phyloP scores from a whole-genome alignment of 2,113 vertebrate species.

The Austrofundulus limnaeus region DNA sequence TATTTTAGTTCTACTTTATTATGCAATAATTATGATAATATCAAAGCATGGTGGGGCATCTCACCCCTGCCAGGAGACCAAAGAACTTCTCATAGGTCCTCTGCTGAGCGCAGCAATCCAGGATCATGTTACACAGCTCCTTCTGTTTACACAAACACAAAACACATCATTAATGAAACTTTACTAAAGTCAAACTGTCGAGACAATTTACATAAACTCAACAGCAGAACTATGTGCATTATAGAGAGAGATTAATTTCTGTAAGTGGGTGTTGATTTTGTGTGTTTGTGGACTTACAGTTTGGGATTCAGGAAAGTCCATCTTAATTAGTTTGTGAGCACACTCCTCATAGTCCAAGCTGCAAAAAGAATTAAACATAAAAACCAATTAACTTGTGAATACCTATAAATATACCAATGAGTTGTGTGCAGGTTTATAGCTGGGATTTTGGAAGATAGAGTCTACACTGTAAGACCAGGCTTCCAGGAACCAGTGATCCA shows the following conservation, averaged over 20 bases:
- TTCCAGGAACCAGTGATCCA: no score
- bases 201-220: no score
- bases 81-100: conserved; percentile 99
- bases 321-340: conserved; percentile 95
- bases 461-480: no score
- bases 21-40: not conserved
- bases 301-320: conserved; percentile 96
- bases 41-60: conserved; percentile 46
- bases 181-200: no score
- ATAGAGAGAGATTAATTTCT: no score
- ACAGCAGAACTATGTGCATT: no score
- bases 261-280: no score
- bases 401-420: not conserved
- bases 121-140: conserved; percentile 99
- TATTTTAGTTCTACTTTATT: no score
- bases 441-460: not conserved
- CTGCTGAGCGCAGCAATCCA: conserved; percentile 98
- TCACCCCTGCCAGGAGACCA: conserved; percentile 95
- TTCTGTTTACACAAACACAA: conserved; percentile 80
- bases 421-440: not conserved
- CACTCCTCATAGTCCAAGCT: conserved; percentile 99
- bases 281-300: conserved; percentile 80
- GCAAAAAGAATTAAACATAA: conserved; percentile 10
- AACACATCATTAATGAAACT: not conserved
- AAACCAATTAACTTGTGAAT: not conserved